Base-by-base conservation (phyloP, 2,113 vertebrate species). In the Platysternon megacephalum region DNA sequence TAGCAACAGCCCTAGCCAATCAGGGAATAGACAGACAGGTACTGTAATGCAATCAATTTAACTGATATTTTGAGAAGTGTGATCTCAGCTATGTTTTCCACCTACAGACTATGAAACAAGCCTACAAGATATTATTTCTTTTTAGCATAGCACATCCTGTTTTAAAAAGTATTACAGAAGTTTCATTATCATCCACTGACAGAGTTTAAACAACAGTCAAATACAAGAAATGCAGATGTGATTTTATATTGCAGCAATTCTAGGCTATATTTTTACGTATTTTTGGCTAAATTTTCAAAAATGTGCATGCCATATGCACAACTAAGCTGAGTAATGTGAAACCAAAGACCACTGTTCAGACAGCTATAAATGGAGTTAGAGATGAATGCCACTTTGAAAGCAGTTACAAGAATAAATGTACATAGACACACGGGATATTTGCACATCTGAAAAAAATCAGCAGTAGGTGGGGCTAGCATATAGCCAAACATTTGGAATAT, bases 1-100 rank as follows among this genome's bases (percentile, higher is more conserved):
- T 95, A 96, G 95, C 97, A 97, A 97, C 96, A 97, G 94, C 85
- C n/a, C 58, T 39, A 16, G 88, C 96, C 98, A 97, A 94, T 96
- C 85, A 97, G 96, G 35, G 79, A 85, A 89, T 53, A 96, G 95
- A 97, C 94, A 97, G 97, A 96, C 89, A 97, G 97, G 90, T 93
- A 93, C 68, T 0, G 0, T 93, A 92, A 80, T 95, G 96, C 92
- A 94, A 97, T 97, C 96, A 95, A 26, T 46, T 74, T 42, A 49
- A 88, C 88, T 46, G 65, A 46, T 97, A 93, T 58, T 74, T 79
- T 89, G 74, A 87, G 91, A 91, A 91, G 94, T 81, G 96, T 93
- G 97, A 93, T 95, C 96, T 97, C 96, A 87, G 16, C 88, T 79
- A 51, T 83, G 93, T 85, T 24, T 94, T 95, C 96, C 96, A 92